These are phyloP conservation scores for Pitangus sulphuratus DNA, from an alignment of 2,797 vertebrate species.

Conservation along the genomic window DNA sequence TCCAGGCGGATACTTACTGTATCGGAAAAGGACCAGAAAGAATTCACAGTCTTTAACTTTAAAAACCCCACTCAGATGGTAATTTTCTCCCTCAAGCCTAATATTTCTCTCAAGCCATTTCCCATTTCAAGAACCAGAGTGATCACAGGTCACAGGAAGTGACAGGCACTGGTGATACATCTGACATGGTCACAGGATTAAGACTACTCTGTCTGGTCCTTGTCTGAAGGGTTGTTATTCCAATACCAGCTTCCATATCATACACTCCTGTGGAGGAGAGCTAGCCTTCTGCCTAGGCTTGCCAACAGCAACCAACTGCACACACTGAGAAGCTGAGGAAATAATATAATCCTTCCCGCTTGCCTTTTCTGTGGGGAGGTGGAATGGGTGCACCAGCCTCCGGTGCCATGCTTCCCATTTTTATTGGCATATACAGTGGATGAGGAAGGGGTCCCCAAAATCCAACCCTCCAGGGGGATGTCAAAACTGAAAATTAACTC, in stretches of 20 bases:
- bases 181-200: neutral
- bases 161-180: neutral
- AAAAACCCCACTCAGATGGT: neutral
- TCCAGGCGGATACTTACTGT: neutral
- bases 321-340: neutral
- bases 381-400: conserved; percentile 22
- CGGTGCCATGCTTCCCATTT: conserved; percentile 31
- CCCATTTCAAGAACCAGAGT: neutral
- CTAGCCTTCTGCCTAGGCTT: neutral
- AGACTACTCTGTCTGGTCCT: neutral
- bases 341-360: neutral
- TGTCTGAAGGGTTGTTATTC: neutral
- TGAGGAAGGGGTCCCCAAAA: conserved; percentile 9
- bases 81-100: neutral
- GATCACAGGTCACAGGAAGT: neutral
- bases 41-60: neutral
- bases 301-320: neutral
- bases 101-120: neutral
- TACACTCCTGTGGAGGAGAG: neutral
- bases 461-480: conserved; percentile 17
- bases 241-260: neutral
- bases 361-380: neutral
- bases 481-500: conserved; percentile 68
- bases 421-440: neutral
- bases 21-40: neutral